Base-by-base conservation (phyloP, 2,113 vertebrate genomes). In the Scomber japonicus region DNA sequence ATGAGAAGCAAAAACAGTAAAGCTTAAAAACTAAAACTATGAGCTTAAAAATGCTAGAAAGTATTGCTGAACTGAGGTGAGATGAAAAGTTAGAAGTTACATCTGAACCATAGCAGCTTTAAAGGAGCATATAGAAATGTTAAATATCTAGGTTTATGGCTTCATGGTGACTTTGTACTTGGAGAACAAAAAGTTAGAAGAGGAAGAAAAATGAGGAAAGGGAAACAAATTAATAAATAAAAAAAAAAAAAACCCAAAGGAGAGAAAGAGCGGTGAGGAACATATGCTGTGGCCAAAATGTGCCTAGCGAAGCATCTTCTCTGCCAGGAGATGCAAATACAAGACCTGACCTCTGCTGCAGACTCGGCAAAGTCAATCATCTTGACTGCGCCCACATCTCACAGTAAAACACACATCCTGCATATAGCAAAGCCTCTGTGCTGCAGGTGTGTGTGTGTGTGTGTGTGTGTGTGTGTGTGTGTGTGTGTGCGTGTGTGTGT, bases 361-460 rank as follows among this genome's bases (percentile, higher is more conserved):
- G 75, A 85, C 67, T 67, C 64, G 59, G 60, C 88, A 91, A 89
- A 84, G 87, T 92, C 88, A 86, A 77, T 77, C 71, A 67, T 78
- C 55, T 54, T 65, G 63, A 8, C 63, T 63, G 69, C 69, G 53
- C 17, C 55, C 9, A 3, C 50, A 2, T 67, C 67, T 51, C 35
- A 14, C 16, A 24, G 51, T 4, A 30, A 30, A 50, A 17, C 5
- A 17, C 3, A 59, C 31, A 12, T 16, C 24, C 77, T 62, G 49
- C 24, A 21, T 24, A 16, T 10, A 16, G n/a, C 13, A n/a, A 45
- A 27, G 0, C 14, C 4, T 19, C 11, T 50, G 30, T 53, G n/a
- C 19, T n/a, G 35, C 50, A 56, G 19, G 3, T 31, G 21, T 46
- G 13, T 46, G 19, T n/a, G 5, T 21, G 31, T 46, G 19, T 40